These are phyloP conservation scores for Azemiops feae DNA, from an alignment of 2,113 vertebrate genomes.

Conservation along the genomic window DNA sequence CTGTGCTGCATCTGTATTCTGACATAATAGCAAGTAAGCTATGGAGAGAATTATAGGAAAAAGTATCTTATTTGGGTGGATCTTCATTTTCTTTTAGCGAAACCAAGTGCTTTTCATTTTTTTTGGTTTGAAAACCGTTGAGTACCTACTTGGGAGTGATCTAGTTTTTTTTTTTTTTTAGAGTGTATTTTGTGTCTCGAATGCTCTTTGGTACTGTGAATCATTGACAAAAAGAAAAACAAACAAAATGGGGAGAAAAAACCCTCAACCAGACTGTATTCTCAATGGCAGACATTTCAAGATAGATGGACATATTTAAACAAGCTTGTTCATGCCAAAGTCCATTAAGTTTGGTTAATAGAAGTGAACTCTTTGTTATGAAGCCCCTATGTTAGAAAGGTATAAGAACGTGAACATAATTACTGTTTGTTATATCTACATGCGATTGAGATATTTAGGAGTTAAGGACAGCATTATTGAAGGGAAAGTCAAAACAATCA, in stretches of 20 bases:
- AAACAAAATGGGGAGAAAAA: background rate
- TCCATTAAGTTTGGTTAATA: conserved; percentile 18
- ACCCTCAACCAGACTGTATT: background rate
- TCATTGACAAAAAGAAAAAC: conserved; percentile 55
- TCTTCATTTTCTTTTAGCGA: conserved; percentile 35
- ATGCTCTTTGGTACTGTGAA: conserved; percentile 35
- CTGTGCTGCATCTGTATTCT: background rate
- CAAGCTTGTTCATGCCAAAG: conserved; percentile 37
- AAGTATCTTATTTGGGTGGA: conserved; percentile 46
- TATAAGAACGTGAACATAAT: background rate
- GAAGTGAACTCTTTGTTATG: background rate
- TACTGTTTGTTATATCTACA: background rate
- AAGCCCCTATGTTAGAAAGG: background rate
- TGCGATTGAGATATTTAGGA: background rate
- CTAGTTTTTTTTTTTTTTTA: background rate
- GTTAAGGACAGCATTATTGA: background rate
- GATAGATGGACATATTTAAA: conserved; percentile 43
- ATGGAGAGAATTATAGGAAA: conserved; percentile 33
- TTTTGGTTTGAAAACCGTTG: background rate
- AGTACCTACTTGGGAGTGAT: background rate
- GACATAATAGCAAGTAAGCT: conserved; percentile 4
- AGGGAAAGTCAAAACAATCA: background rate
- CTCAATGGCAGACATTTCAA: conserved; percentile 50
- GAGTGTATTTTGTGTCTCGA: fast-evolving
- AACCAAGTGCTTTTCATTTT: conserved; percentile 33